These are phyloP conservation scores for Apis florea DNA, from an alignment of 1,140 invertebrate genomes.

Conservation along the genomic window DNA sequence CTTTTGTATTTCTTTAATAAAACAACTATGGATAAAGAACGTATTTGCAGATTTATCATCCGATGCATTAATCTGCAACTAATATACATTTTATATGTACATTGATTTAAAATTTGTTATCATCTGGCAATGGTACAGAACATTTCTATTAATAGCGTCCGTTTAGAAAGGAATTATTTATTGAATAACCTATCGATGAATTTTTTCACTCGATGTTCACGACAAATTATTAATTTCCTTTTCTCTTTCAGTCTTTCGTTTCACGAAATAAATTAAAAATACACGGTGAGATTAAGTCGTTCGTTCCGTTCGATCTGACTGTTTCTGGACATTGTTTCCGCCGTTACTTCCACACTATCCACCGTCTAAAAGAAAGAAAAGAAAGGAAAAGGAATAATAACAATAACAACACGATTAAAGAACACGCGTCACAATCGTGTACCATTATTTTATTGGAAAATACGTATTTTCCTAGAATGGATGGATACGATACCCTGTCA, in stretches of 20 bases:
- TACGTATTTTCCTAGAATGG: no score
- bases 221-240: no score
- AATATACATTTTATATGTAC: conserved; percentile 22
- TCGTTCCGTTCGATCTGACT: conserved; percentile 74
- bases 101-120: neutral
- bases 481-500: conserved; percentile 69
- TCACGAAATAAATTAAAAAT: conserved; percentile 79
- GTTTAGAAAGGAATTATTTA: no score
- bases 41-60: neutral
- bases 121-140: neutral
- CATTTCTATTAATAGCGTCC: neutral
- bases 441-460: no score
- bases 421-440: no score
- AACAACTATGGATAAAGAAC: conserved; percentile 10
- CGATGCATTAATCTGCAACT: neutral
- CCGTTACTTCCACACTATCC: conserved; percentile 81
- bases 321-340: conserved; percentile 76
- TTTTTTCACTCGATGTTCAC: neutral
- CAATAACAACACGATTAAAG: no score
- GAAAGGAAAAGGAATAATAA: neutral
- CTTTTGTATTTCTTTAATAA: conserved; percentile 8
- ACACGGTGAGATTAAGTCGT: conserved; percentile 82
- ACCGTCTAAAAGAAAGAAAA: conserved; percentile 76
- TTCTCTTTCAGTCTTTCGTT: conserved; percentile 37
- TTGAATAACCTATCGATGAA: neutral